phyloP scores from a whole-genome alignment of 2,113 vertebrate genomes.

The Amphiprion percula region DNA sequence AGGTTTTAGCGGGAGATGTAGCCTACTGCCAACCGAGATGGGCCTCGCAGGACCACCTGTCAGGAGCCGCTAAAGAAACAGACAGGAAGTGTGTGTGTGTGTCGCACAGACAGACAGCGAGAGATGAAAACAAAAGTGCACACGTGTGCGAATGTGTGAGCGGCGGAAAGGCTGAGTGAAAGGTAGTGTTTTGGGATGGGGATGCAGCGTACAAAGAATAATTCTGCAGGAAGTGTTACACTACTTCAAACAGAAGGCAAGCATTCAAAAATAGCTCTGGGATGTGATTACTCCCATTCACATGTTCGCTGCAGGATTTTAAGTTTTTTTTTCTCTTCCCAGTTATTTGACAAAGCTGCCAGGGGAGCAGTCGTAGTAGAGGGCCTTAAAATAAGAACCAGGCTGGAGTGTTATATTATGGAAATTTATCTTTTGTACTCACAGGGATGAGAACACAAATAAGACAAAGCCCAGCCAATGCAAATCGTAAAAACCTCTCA shows the following conservation, averaged over 20 bases:
- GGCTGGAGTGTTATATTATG: constrained; percentile 2
- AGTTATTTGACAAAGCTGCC: constrained; percentile 26
- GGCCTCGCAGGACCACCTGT: constrained; percentile 70
- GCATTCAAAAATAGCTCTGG: constrained; percentile 32
- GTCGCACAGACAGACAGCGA: constrained; percentile 24
- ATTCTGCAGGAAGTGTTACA: constrained; percentile 13
- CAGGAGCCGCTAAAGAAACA: constrained; percentile 64
- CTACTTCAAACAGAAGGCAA: constrained; percentile 22
- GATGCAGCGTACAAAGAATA: constrained; percentile 29
- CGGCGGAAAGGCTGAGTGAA: constrained; percentile 11
- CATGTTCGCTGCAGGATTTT: constrained; percentile 24
- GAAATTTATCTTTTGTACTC: constrained; percentile 3
- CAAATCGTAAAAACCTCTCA: neutral
- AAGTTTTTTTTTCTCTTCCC: constrained; percentile 19
- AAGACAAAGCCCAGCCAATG: neutral
- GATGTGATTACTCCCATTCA: constrained; percentile 44
- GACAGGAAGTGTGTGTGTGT: constrained; percentile 36
- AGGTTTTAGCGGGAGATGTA: constrained; percentile 71
- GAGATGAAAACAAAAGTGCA: constrained; percentile 47
- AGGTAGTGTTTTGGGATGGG: constrained; percentile 28
- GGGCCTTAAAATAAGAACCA: constrained; percentile 10
- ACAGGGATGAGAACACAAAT: neutral
- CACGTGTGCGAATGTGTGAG: constrained; percentile 38
- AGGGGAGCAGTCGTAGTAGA: neutral
- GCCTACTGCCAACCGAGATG: constrained; percentile 60